Base-by-base conservation (phyloP, 2,888 invertebrate genomes). In the Drosophila macrospina region DNA sequence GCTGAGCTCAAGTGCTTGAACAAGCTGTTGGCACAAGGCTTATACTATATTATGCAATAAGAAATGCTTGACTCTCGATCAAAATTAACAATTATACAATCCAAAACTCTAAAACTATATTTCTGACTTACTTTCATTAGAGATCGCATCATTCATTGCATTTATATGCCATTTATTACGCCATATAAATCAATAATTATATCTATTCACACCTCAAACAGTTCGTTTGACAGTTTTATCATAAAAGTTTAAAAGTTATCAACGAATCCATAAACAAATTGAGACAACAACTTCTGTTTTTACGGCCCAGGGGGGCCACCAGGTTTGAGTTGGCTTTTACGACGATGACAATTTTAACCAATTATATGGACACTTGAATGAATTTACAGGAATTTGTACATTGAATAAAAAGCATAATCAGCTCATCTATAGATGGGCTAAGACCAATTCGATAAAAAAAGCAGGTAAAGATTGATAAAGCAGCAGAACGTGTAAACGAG, bases 401-500 rank as follows among this genome's bases (percentile, higher is more conserved):
- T 37, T 60, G 52, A 28, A 41, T 26, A 56, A 76, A 71, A 71
- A 74, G 77, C 78, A 77, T 74, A 77, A 72, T 68, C 68, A 67
- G 55, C 44, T 39, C 42, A 72, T 41, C 59, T 69, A 45, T 24
- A n/a, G 24, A 48, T 30, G 7, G 41, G 8, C 16, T 39, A 24
- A 34, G 39, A 51, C 28, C 7, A 11, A n/a, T n/a, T n/a, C n/a
- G n/a, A n/a, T n/a, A n/a, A n/a, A n/a, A n/a, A 30, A 47, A 6
- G 48, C 6, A 10, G 24, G 5, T 5, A 2, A n/a, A 42, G 24
- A 24, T 45, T 60, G 34, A 47, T 55, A 42, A 72, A 62, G 67
- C 39, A 54, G 71, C 71, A 66, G 64, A 60, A 61, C 81, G 61
- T 72, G 78, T 86, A 84, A 86, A 78, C 78, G 85, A 56, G 65